Evolutionary conservation across 2,888 invertebrate species (phyloP), one percentile per base, ranked within the genome.

Genomic region (Tenthredo distinguenda): DNA sequence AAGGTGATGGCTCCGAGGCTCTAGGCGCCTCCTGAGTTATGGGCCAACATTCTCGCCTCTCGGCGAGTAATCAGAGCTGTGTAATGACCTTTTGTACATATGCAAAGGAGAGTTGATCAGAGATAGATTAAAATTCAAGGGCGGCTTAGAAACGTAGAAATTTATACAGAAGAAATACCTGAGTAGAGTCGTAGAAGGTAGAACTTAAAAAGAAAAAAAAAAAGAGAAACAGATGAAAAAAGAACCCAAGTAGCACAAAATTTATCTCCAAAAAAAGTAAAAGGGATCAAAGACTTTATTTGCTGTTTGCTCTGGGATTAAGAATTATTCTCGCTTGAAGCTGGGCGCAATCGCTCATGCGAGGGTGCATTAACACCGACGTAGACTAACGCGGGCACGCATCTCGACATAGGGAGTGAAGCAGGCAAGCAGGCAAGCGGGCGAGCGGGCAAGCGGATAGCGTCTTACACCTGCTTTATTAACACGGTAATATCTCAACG

Each of bases 381-480:
- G 21, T 43, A 58, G 47, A 68, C 65, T 65, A 68, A 71, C 83
- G 68, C 47, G 55, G 12, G 68, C 47, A 68, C 68, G 83, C 68
- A 81, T 21, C 10, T 15, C 81, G 55, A n/a, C 26, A 12, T 37
- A 76, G 47, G 47, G n/a, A 43, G 47, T 18, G 18, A 40, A n/a
- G 43, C n/a, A 26, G 76, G 47, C 47, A 1, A 31, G 15, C 26
- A 3, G 26, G 47, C n/a, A 76, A 26, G 50, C 26, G 12, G 47
- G 76, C 26, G n/a, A 74, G 74, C 40, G 76, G n/a, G 81, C 47
- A 81, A 62, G 37, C 81, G 62, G 21, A 37, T 58, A 34, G n/a
- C 43, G 68, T 68, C 88, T 88, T 88, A 87, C 91, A 91, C 91
- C 91, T 91, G 91, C 89, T 90, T 89, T 90, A 89, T 91, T 90